Evolutionary conservation across 2,888 invertebrate genomes (phyloP), one percentile per base, ranked within the genome.

Genomic region (Nomada ferruginata): DNA sequence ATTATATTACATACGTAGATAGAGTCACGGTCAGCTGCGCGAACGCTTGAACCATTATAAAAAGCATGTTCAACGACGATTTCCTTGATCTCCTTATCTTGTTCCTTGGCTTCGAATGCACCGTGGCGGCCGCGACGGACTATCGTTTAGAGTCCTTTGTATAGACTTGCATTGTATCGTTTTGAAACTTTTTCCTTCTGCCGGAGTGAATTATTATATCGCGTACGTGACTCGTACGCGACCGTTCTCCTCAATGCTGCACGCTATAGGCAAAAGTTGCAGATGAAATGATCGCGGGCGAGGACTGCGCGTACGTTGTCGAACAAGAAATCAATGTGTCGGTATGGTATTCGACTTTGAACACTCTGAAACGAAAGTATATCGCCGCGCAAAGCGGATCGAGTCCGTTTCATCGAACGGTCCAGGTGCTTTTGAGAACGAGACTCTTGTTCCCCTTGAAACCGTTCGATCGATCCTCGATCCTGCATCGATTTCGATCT

Each of bases 121-220:
- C 60, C 74, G 11, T 53, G 75, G 78, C 84, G 85, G 79, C 79
- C 84, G 64, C 68, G 68, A 57, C 60, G 59, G 47, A 68, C 59
- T 75, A 80, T 83, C 78, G 87, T 90, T 90, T 89, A 90, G 89
- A 90, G 90, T 90, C 88, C 87, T 82, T 86, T 79, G 66, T 76
- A 80, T 63, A 81, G 85, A 85, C 87, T 87, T 88, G 70, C 69
- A 76, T 71, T 59, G 66, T 78, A 72, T 83, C 85, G 64, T 79
- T 75, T 70, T 53, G 76, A 69, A 82, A 86, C 70, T 61, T 74
- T 15, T 73, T 64, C 77, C 64, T 42, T 42, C 55, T 73, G 55
- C 36, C 71, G 23, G 66, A 15, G 36, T n/a, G 64, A 23, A 44
- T 74, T 63, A 60, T 66, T 63, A 18, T 64, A 53, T 63, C 42